Evolutionary conservation across 2,113 vertebrate species (phyloP).

Genomic region (Leptobrachium ailaonicum): DNA sequence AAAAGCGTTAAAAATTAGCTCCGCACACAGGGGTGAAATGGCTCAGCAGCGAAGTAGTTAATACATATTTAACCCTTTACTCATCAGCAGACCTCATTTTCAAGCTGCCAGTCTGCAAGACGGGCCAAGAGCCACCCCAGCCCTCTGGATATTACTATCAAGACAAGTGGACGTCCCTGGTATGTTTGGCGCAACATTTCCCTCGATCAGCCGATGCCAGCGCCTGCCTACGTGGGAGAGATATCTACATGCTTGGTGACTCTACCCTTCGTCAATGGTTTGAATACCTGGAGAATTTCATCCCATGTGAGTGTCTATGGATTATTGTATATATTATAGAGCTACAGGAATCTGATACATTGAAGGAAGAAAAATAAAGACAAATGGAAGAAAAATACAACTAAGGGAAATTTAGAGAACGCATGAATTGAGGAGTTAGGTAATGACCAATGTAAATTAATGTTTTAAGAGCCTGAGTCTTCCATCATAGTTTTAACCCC

Average conservation of each 20-base stretch:
- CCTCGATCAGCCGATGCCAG: slow-evolving; percentile 17
- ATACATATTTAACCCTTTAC: no score
- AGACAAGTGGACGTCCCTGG: slow-evolving; percentile 30
- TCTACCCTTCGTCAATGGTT: slow-evolving; percentile 45
- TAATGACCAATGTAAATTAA: no score
- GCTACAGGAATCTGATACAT: no score
- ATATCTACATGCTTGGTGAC: slow-evolving; percentile 40
- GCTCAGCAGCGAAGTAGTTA: no score
- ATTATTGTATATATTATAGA: background rate
- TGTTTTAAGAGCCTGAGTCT: no score
- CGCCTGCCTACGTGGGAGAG: slow-evolving; percentile 22
- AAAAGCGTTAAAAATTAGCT: no score
- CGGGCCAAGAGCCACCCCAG: slow-evolving; percentile 17
- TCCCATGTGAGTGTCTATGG: slow-evolving; percentile 17
- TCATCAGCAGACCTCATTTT: background rate
- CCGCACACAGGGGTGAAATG: no score
- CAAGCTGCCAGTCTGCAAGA: background rate
- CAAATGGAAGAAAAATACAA: no score
- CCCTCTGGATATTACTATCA: slow-evolving; percentile 54
- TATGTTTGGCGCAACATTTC: slow-evolving; percentile 47
- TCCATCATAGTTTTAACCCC: no score
- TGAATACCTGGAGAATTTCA: slow-evolving; percentile 22
- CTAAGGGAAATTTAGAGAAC: no score
- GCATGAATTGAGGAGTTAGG: no score
- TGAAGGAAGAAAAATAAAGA: no score